Evolutionary conservation across 2,797 vertebrate species (phyloP), one percentile per base, ranked within the genome.

Genomic region (Synanceia verrucosa): DNA sequence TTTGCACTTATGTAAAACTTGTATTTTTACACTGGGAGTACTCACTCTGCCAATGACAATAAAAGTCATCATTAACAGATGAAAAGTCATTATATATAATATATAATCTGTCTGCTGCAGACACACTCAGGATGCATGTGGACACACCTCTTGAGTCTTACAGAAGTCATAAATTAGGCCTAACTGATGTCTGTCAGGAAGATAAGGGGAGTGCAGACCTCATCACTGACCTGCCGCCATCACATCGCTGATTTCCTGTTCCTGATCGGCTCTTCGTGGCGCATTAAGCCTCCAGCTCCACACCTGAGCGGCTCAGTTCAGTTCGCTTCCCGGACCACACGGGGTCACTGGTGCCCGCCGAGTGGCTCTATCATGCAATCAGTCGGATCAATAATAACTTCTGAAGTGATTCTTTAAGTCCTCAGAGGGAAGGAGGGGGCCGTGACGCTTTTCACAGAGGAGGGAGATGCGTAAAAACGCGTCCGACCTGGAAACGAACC

Each of bases 291-390:
- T 58, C 31, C 37, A n/a, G 47, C 23, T 50, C 23, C 33, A 53
- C 39, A 34, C 33, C 6, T 31, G 6, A 48, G 23, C 36, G 3
- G 36, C 19, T 16, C 56, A 11, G 60, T 29, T 63, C 65, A 75
- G 55, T 78, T 71, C 60, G 7, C 7, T 13, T 41, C 5, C 8
- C 5, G 0, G 3, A 24, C 89, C 94, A 88, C 92, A 88, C 62
- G 92, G 91, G 90, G 93, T 86, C 93, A 85, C 90, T 91, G 56
- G 87, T 86, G 91, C 79, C 90, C 79, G 79, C 81, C 73, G 58
- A 79, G 88, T 82, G 70, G 65, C 62, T 77, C 71, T 41, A 24
- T 71, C 65, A 43, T 26, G 57, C 63, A 66, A 39, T 63, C 46
- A 61, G 19, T 11, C 29, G 44, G 50, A 81, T 51, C 37, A 51